phyloP scores from a whole-genome alignment of 2,888 invertebrate genomes.

The Caenorhabditis panamensis region DNA sequence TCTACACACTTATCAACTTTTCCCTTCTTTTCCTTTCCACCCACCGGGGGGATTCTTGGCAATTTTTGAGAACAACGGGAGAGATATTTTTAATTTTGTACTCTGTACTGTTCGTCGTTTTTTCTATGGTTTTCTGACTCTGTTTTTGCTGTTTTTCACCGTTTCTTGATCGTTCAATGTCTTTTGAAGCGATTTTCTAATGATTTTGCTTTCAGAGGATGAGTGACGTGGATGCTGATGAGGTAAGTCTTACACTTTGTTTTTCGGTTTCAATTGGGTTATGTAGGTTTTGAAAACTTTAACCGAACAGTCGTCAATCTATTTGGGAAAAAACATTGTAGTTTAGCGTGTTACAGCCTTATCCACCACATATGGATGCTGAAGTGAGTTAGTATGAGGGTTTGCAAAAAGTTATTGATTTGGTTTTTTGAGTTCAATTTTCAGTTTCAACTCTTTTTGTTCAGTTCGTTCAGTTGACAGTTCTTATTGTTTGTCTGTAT shows the following conservation, averaged over 20 bases:
- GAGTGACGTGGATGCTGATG: slow-evolving; percentile 67
- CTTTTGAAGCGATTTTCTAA: neutral
- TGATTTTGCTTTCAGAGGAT: slow-evolving; percentile 26
- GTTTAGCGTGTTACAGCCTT: slow-evolving; percentile 48
- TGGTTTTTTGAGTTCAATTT: slow-evolving; percentile 8
- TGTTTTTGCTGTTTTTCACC: neutral
- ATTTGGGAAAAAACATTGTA: no score
- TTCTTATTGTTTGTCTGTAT: no score
- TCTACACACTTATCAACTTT: slow-evolving; percentile 38
- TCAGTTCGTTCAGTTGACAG: slow-evolving; percentile 8
- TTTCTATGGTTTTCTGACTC: neutral
- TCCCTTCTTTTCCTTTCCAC: slow-evolving; percentile 1
- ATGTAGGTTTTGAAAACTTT: slow-evolving; percentile 2
- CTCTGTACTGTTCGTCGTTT: neutral
- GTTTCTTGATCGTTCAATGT: no score
- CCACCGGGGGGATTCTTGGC: neutral
- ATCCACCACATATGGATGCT: slow-evolving; percentile 45
- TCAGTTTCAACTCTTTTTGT: neutral
- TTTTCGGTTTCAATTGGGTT: neutral
- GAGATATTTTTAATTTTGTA: slow-evolving; percentile 2
- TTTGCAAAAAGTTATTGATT: slow-evolving; percentile 1
- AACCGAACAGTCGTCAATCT: neutral
- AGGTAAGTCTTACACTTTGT: slow-evolving; percentile 48
- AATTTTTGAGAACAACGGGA: neutral
- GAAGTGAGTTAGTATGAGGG: slow-evolving; percentile 40